Base-by-base conservation (phyloP, 2,888 invertebrate species). In the Chydorus sphaericus region DNA sequence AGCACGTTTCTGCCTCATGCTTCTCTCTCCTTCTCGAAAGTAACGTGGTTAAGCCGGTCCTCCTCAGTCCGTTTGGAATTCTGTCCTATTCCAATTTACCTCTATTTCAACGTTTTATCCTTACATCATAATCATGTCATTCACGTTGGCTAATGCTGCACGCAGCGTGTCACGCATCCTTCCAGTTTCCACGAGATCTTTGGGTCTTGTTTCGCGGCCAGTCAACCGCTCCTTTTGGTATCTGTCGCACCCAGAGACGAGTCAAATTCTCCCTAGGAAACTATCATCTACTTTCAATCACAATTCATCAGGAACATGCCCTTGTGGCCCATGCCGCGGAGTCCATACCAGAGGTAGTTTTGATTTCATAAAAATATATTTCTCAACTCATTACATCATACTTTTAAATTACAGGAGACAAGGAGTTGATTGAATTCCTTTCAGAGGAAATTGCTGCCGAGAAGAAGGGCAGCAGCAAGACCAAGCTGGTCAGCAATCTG, bases 361-460 rank as follows among this genome's bases (percentile, higher is more conserved):
- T 14, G n/a, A 8, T 6, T n/a, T 3, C n/a, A 23, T 5, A 16
- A n/a, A 1, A 48, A 16, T 18, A 2, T 31, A 20, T 33, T 11
- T 10, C 18, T 20, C 16, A 48, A 16, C 2, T 10, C 26, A 2
- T 8, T 16, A 2, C 2, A 36, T 52, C 3, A 23, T 18, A 3
- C 1, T 20, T n/a, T n/a, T 50, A 16, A n/a, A 37, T 62, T 67
- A 33, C 64, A 90, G 89, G 85, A 64, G 90, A 90, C 68, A 77
- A 82, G 61, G 90, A 91, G 66, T 73, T 97, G 52, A 83, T 88
- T 0, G 88, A 90, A 67, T 96, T 94, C 67, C 73, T 97, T 28
- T 83, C 85, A 1, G 91, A 96, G 66, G 96, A 97, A 73, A 94
- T 97, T 60, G 77, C 85, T 28, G 85, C 89, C 0, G 96, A 96